A percentile compares a stretch with the other conserved stretches of the same genome.
Evolutionary conservation across 2,888 invertebrate genomes (phyloP).

Genomic region (Troides oblongomaculatus): DNA sequence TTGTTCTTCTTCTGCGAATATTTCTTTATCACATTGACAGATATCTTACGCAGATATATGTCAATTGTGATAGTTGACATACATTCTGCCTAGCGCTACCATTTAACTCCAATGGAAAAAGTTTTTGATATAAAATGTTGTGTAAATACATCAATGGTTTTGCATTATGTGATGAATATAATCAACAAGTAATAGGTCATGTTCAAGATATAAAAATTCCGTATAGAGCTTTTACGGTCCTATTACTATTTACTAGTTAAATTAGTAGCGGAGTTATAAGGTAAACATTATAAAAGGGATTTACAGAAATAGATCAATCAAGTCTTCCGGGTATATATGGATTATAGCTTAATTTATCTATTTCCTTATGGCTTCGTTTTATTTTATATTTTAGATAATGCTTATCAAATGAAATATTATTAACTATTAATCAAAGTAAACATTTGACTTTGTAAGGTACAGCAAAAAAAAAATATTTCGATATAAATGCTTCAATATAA

Average conservation of each 20-base stretch:
- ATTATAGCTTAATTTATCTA: background rate
- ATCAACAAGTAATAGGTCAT: background rate
- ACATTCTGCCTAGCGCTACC: background rate
- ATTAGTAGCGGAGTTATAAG: background rate
- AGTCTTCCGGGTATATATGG: background rate
- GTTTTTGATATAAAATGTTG: background rate
- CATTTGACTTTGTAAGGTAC: no score
- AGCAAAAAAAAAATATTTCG: no score
- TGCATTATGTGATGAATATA: background rate
- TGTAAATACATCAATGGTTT: background rate
- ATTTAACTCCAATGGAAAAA: background rate
- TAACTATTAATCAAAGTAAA: background rate
- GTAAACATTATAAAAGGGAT: background rate
- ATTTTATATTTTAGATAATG: background rate
- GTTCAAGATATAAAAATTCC: background rate
- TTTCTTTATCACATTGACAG: slow-evolving; percentile 13
- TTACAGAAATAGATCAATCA: background rate
- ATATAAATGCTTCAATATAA: no score
- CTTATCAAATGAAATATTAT: background rate
- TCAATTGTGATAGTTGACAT: background rate
- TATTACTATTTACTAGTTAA: background rate
- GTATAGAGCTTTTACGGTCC: no score
- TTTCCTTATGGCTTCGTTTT: slow-evolving; percentile 8
- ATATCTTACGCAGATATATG: slow-evolving; percentile 3
- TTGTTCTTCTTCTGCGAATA: background rate